Evolutionary conservation across 2,797 vertebrate species (phyloP).

Genomic region (Antennarius maculatus): DNA sequence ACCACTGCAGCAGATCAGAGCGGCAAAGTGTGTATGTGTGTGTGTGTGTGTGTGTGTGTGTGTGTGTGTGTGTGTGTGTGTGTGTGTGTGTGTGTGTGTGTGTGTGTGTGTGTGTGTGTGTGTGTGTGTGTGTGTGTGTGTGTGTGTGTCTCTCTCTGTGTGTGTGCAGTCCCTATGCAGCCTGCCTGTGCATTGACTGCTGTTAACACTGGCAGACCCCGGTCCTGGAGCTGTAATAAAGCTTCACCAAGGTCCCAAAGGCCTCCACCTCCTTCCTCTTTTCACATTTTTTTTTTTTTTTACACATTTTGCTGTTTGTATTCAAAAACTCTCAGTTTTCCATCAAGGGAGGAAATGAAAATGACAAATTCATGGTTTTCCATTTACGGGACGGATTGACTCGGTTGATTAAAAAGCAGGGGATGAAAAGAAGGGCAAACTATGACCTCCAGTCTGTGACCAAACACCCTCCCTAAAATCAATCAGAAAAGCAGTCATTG

Average conservation of each 20-base stretch:
- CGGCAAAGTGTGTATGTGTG: constrained; percentile 33
- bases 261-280: not conserved
- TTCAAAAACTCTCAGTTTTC: constrained; percentile 23
- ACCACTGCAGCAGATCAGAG: constrained; percentile 76
- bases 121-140: too few species aligned
- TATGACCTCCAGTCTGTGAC: constrained; percentile 63
- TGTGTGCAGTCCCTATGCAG: constrained; percentile 48
- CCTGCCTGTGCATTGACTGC: constrained; percentile 62
- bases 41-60: too few species aligned
- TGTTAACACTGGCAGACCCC: constrained; percentile 55
- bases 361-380: constrained; percentile 39
- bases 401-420: constrained; percentile 50
- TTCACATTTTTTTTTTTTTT: not conserved
- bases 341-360: constrained; percentile 8
- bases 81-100: too few species aligned
- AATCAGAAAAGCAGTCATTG: constrained; percentile 27
- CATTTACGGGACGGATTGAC: constrained; percentile 14
- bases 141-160: too few species aligned
- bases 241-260: constrained; percentile 28
- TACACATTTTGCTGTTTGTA: constrained; percentile 9
- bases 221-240: constrained; percentile 38
- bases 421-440: constrained; percentile 39
- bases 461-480: constrained; percentile 23
- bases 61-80: too few species aligned
- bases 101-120: too few species aligned